Evolutionary conservation across 2,888 invertebrate genomes (phyloP), one percentile per base, ranked within the genome.

Genomic region (Aspidiotus rigidus): DNA sequence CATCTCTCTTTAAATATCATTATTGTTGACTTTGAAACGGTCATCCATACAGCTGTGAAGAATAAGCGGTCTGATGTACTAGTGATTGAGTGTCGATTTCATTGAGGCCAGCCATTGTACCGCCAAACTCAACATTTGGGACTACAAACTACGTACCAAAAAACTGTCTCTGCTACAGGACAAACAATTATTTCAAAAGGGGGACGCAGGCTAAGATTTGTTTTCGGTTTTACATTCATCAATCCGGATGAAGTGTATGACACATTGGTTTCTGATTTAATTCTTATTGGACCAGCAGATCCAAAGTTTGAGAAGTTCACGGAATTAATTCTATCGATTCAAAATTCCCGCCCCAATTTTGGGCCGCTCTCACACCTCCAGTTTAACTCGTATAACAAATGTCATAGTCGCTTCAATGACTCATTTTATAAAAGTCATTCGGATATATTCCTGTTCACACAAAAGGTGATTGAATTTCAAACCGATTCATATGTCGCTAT

Each of bases 391-490:
- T 63, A 69, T 49, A 9, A 69, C 69, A 7, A 69, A 64, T 63
- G 49, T 41, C 63, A 69, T 41, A 69, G 69, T 39, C 55, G 64
- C 17, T 64, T 40, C 42, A 64, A 56, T 16, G 56, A 57, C 2
- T 60, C 57, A 15, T 56, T 56, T 49, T 66, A 64, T n/a, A 17
- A 54, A 11, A 15, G 39, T 13, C 67, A 70, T 44, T 53, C 62
- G 7, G 69, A 69, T 41, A 44, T 69, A 54, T 64, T 69, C 39
- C 49, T 53, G 53, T 66, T 70, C 62, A 40, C 64, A 13, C 55
- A 54, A 44, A 11, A 44, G 9, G 6, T 70, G 1, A 13, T 28
- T 1, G 49, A 54, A 5, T 56, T 64, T 15, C 55, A 70, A 28
- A 28, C 28, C 1, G 28, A 28, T 28, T 28, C 28, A 28, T 28